phyloP scores from a whole-genome alignment of 1,140 invertebrate genomes.

The Heliconius himera region DNA sequence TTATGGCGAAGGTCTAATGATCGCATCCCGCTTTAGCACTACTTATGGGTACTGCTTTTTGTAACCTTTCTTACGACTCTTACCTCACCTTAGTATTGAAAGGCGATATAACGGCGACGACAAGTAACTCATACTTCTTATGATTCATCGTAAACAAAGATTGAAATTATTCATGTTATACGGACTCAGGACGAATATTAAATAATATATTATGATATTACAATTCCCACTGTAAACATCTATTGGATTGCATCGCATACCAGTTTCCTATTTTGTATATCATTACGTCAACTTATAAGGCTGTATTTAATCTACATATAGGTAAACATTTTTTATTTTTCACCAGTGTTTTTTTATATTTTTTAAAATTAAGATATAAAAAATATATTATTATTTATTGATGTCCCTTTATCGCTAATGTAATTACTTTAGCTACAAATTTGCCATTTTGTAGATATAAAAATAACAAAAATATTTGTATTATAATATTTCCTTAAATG shows the following conservation, averaged over 20 bases:
- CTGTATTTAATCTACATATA: constrained; percentile 40
- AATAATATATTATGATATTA: constrained; percentile 40
- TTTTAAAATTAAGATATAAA: too few relatives aligned
- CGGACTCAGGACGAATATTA: constrained; percentile 40
- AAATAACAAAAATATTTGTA: too few relatives aligned
- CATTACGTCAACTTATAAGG: constrained; percentile 39
- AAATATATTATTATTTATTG: too few relatives aligned
- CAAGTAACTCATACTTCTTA: constrained; percentile 63
- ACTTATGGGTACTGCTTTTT: constrained; percentile 70
- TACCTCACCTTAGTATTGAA: constrained; percentile 60
- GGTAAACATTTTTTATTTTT: too few relatives aligned
- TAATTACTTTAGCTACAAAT: too few relatives aligned
- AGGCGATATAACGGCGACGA: constrained; percentile 70
- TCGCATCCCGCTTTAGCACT: constrained; percentile 66
- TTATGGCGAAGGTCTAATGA: constrained; percentile 79
- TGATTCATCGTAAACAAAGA: constrained; percentile 49
- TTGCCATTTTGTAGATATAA: too few relatives aligned
- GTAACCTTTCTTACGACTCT: constrained; percentile 57
- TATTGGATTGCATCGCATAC: constrained; percentile 38
- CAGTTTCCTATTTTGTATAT: constrained; percentile 36
- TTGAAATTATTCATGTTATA: constrained; percentile 47
- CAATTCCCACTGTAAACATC: constrained; percentile 38
- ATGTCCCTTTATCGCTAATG: too few relatives aligned
- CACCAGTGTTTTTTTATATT: too few relatives aligned
- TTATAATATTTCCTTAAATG: too few relatives aligned